Evolutionary conservation across 2,113 vertebrate genomes (phyloP).

Genomic region (Cryptotis parvus): DNA sequence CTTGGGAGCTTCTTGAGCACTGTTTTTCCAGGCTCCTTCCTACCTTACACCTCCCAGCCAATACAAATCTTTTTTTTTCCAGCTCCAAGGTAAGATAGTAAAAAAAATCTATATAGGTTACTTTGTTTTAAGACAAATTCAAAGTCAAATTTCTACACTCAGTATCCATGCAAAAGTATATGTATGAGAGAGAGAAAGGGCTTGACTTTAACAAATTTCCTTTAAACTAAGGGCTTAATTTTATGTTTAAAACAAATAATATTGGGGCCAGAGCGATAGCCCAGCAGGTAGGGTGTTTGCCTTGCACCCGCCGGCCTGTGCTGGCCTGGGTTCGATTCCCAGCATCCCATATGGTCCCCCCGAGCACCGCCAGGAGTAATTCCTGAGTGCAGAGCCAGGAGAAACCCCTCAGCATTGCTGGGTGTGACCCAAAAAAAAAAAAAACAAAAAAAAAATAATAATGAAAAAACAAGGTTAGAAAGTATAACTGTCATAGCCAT

Average conservation of each 20-base stretch:
- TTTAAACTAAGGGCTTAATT: not conserved
- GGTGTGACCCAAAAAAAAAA: too few species aligned
- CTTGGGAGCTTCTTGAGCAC: too few species aligned
- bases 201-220: slow-evolving; percentile 41
- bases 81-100: slow-evolving; percentile 14
- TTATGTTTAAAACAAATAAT: not conserved
- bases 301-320: too few species aligned
- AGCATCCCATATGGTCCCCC: too few species aligned
- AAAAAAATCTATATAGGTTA: slow-evolving; percentile 26
- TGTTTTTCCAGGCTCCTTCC: too few species aligned
- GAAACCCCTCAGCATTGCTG: too few species aligned
- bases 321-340: too few species aligned
- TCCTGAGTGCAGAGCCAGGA: too few species aligned
- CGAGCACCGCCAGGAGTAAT: too few species aligned
- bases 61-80: not conserved
- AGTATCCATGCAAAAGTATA: not conserved
- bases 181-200: not conserved
- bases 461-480: slow-evolving; percentile 6
- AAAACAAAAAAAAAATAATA: too few species aligned
- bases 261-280: too few species aligned
- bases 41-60: not conserved
- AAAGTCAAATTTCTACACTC: slow-evolving; percentile 43
- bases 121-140: slow-evolving; percentile 59
- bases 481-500: not conserved
- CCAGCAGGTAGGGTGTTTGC: too few species aligned